Conservation (phyloP, 2,113 vertebrate genomes). For the Boulengerochromis microlepis region DNA sequence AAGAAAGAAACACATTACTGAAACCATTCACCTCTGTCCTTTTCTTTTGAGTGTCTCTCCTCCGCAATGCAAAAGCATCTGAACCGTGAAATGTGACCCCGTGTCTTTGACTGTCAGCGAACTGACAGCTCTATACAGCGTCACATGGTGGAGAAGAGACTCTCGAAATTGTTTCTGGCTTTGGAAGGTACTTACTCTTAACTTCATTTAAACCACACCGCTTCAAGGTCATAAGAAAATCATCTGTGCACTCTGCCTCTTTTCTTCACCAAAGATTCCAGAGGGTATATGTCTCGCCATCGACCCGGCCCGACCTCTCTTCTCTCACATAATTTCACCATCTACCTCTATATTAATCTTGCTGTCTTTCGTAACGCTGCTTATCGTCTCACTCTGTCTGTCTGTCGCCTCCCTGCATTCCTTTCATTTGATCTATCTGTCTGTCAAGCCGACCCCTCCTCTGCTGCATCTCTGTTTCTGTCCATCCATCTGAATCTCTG, state of each 20-base stretch:
- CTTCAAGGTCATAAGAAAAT: slow-evolving; percentile 21
- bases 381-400: slow-evolving; percentile 18
- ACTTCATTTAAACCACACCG: not conserved
- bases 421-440: slow-evolving; percentile 31
- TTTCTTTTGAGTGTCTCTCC: not conserved
- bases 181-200: not conserved
- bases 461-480: slow-evolving; percentile 26
- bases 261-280: not conserved
- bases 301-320: not conserved
- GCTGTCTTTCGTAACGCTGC: slow-evolving; percentile 2
- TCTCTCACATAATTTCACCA: slow-evolving; percentile 14
- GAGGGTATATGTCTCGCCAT: not conserved
- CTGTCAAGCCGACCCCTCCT: slow-evolving; percentile 27
- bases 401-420: not conserved
- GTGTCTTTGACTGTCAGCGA: not conserved
- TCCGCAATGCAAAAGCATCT: slow-evolving; percentile 3
- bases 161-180: slow-evolving; percentile 7
- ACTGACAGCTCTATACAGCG: not conserved
- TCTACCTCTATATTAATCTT: slow-evolving; percentile 26
- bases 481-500: slow-evolving; percentile 31
- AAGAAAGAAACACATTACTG: not conserved
- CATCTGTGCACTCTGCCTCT: not conserved
- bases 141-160: not conserved
- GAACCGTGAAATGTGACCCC: slow-evolving; percentile 8
- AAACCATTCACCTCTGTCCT: not conserved